Conservation (phyloP, 2,113 vertebrate species). For the Indicator maculatus region DNA sequence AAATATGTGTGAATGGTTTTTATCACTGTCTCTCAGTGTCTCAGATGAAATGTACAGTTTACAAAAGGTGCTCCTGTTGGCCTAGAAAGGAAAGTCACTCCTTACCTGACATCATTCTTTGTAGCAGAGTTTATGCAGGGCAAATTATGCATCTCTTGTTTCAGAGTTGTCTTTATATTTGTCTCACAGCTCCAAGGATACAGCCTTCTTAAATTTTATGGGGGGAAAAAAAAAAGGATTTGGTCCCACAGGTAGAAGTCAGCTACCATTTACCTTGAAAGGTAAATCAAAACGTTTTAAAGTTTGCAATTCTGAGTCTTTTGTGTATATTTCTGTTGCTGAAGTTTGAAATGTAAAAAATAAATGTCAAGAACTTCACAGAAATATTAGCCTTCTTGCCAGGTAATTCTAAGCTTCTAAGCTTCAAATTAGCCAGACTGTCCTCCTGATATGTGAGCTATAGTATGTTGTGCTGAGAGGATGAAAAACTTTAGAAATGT, state of each 20-base stretch:
- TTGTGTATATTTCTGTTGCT: background rate
- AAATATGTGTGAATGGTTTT: background rate
- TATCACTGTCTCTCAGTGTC: background rate
- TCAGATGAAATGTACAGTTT: background rate
- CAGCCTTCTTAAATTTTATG: background rate
- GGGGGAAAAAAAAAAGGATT: background rate
- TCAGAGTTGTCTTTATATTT: background rate
- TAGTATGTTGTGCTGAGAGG: background rate
- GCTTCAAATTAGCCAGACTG: background rate
- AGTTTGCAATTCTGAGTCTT: background rate
- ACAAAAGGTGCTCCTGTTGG: background rate
- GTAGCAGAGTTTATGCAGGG: background rate
- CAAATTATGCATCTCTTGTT: background rate
- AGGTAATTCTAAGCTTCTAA: background rate
- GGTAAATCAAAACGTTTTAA: background rate
- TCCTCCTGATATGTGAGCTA: background rate
- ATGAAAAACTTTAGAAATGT: background rate
- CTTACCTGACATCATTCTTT: background rate
- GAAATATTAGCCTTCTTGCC: background rate
- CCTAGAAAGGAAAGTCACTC: background rate
- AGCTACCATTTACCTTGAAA: background rate
- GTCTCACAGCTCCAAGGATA: background rate
- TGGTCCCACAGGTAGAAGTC: background rate
- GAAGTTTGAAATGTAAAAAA: background rate
- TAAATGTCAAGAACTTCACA: background rate